Evolutionary conservation across 1,140 invertebrate species (phyloP).

Genomic region (Bombyx mandarina): DNA sequence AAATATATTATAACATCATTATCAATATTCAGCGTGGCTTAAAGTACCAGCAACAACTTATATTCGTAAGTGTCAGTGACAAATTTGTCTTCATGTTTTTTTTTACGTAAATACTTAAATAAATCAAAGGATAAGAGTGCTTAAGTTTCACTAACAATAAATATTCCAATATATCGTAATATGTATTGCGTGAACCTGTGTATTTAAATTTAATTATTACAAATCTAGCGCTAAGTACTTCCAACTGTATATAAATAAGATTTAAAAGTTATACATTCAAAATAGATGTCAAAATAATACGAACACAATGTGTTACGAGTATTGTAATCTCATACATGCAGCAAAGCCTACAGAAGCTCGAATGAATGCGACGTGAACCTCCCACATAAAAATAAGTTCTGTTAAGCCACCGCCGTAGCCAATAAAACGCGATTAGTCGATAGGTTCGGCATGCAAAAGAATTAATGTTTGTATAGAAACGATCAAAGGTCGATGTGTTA

Average conservation of each 20-base stretch:
- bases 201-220: not conserved
- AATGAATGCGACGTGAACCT: constrained; percentile 3
- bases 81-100: too few relatives aligned
- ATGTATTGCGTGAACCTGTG: too few relatives aligned
- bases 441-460: constrained; percentile 31
- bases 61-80: too few relatives aligned
- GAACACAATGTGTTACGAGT: not conserved
- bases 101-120: too few relatives aligned
- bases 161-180: too few relatives aligned
- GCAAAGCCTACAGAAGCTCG: constrained; percentile 4
- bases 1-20: too few relatives aligned
- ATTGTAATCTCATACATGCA: not conserved
- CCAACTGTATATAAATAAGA: not conserved
- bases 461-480: constrained; percentile 59
- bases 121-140: too few relatives aligned
- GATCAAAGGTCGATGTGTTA: constrained; percentile 43
- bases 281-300: not conserved
- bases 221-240: not conserved
- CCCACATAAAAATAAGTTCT: constrained; percentile 20
- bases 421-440: constrained; percentile 44
- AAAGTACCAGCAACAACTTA: too few relatives aligned
- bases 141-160: too few relatives aligned
- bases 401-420: constrained; percentile 16
- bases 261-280: too few relatives aligned
- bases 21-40: too few relatives aligned